These are phyloP conservation scores for Indri indri DNA, from an alignment of 2,113 vertebrate genomes.

Conservation along the genomic window DNA sequence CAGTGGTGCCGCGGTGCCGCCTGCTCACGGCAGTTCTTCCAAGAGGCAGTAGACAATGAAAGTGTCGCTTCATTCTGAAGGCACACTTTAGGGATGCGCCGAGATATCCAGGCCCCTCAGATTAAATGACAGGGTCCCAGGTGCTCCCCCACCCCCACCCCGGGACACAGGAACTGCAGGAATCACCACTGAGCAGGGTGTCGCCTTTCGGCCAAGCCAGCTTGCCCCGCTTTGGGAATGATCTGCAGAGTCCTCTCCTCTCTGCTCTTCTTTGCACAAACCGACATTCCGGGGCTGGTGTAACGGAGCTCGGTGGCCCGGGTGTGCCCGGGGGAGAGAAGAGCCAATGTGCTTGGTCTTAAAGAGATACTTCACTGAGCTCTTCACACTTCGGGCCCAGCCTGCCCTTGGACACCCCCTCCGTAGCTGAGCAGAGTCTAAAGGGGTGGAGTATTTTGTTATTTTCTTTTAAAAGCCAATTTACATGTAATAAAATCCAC, in stretches of 20 bases:
- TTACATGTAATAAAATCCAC: neutral
- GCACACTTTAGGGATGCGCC: neutral
- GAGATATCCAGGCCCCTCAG: neutral
- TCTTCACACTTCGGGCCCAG: neutral
- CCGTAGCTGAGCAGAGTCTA: no score
- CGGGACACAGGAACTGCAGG: neutral
- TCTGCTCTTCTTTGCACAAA: neutral
- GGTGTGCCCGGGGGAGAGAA: neutral
- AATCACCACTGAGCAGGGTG: no score
- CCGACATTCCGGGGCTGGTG: neutral
- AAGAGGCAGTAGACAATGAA: neutral
- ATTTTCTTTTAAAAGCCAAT: neutral
- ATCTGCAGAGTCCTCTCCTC: neutral
- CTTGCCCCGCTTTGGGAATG: neutral
- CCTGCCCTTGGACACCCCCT: neutral
- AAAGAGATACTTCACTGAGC: neutral
- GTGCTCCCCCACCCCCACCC: rapidly evolving
- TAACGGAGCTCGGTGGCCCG: neutral
- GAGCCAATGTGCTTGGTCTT: neutral
- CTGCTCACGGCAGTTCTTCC: neutral
- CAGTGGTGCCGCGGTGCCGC: rapidly evolving
- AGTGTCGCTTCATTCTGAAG: neutral
- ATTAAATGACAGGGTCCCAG: neutral
- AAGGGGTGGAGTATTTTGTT: neutral
- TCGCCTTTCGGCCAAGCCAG: rapidly evolving